Evolutionary conservation across 2,797 vertebrate genomes (phyloP), one percentile per base, ranked within the genome.

Genomic region (Gastrophryne carolinensis): DNA sequence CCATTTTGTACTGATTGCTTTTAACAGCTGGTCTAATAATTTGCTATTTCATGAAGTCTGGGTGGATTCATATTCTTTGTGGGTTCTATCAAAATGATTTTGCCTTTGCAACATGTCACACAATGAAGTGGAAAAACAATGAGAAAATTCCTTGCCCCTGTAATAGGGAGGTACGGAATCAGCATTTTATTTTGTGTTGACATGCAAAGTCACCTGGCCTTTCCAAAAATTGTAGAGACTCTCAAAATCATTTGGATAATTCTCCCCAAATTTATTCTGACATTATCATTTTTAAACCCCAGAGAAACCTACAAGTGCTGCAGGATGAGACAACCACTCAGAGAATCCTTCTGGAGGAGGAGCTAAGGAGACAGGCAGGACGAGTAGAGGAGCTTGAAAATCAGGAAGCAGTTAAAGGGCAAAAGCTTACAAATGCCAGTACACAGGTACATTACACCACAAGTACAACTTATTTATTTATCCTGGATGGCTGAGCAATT

Each of bases 311-410:
- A 23, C 35, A 60, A 21, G 27, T 11, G 12, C 9, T 76, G 19
- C 49, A 65, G 11, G 39, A 62, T 66, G 72, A 79, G 26, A 23
- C 54, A 10, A 53, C 32, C 27, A 35, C 27, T 2, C 66, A 74
- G 30, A 8, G 4, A 11, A 29, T 53, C 1, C 61, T 29, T 50
- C 67, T 75, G 11, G 72, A 80, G n/a, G 30, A 67, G 8, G 79
- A 80, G 21, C 10, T 80, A 17, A 76, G 67, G 47, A 61, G 21
- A n/a, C 53, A 47, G 27, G 61, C 41, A 5, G 8, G 10, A 9
- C 19, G 23, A 5, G 7, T 80, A 27, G 26, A 17, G 4, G 34
- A 62, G 35, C 54, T 72, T 24, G 52, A 67, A 7, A 39, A 21
- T 24, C 10, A 52, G 19, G 35, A 37, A 15, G 5, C 11, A 17